These are phyloP conservation scores for Kryptolebias ocellatus DNA, from an alignment of 2,797 vertebrate genomes.

Conservation along the genomic window DNA sequence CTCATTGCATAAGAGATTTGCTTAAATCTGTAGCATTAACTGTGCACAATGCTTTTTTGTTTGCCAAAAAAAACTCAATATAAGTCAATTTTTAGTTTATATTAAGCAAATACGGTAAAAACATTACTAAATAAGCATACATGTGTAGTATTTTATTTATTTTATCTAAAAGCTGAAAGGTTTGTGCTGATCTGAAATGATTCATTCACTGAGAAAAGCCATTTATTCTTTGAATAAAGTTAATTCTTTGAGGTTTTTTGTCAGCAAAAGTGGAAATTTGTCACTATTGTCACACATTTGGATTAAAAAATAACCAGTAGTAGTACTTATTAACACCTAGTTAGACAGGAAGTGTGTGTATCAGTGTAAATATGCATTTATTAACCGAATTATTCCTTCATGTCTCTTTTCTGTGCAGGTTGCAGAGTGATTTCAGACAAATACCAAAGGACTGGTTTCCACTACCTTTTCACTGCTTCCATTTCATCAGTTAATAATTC, in stretches of 20 bases:
- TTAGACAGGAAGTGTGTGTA: neutral
- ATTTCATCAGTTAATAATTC: conserved; percentile 56
- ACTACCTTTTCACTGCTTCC: conserved; percentile 43
- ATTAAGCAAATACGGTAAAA: no score
- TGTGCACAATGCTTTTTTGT: no score
- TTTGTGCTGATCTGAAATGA: neutral
- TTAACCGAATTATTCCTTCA: conserved; percentile 34
- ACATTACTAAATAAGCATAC: neutral
- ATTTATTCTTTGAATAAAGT: neutral
- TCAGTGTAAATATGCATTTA: conserved; percentile 1
- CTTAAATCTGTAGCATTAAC: no score
- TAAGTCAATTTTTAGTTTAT: no score
- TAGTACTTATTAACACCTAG: no score
- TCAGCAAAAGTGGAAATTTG: neutral
- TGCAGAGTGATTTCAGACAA: conserved; percentile 29
- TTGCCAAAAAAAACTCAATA: no score
- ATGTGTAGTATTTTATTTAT: neutral
- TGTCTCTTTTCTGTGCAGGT: conserved; percentile 40
- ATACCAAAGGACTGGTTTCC: conserved; percentile 35
- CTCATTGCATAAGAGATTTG: no score
- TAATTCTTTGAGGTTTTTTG: neutral
- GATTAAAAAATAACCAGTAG: no score
- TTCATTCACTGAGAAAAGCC: neutral
- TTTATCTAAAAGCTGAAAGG: neutral
- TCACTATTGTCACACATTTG: neutral